These are phyloP conservation scores for Mesocentrotus franciscanus DNA, from an alignment of 53 echinoderm and acorn worm genomes.

Conservation along the genomic window DNA sequence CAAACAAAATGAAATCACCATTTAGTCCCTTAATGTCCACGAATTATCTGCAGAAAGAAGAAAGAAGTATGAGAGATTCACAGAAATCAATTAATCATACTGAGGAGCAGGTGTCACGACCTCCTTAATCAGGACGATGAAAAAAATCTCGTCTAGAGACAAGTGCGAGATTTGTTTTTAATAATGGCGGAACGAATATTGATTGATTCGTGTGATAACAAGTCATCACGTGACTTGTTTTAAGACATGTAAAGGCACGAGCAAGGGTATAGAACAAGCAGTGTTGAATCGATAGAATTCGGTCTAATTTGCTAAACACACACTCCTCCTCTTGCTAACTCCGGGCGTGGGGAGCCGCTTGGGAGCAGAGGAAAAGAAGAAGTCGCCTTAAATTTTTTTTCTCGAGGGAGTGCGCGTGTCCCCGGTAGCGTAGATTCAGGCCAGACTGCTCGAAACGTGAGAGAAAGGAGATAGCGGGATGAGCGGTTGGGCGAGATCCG, in stretches of 20 bases:
- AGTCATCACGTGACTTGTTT: constrained; percentile 27
- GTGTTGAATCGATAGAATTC: constrained; percentile 24
- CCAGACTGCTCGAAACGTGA: background rate
- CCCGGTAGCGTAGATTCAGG: constrained; percentile 5
- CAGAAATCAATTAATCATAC: background rate
- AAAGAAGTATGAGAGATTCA: background rate
- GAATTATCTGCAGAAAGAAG: background rate
- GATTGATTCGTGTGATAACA: constrained; percentile 44
- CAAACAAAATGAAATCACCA: too few species aligned
- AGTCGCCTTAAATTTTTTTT: constrained; percentile 25
- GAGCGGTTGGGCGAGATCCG: background rate
- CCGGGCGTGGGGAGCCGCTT: background rate
- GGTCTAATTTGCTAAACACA: constrained; percentile 64
- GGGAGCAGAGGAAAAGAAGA: background rate
- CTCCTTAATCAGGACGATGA: background rate
- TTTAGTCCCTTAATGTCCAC: background rate
- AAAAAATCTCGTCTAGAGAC: background rate
- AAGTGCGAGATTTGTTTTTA: constrained; percentile 40
- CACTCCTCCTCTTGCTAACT: background rate
- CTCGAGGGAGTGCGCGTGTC: constrained; percentile 35
- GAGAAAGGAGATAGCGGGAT: background rate
- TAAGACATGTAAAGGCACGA: constrained; percentile 49
- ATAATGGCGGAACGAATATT: constrained; percentile 16
- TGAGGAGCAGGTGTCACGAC: background rate
- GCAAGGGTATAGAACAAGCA: constrained; percentile 26